Evolutionary conservation across 2,113 vertebrate genomes (phyloP), one percentile per base, ranked within the genome.

Genomic region (Bubo scandiacus): DNA sequence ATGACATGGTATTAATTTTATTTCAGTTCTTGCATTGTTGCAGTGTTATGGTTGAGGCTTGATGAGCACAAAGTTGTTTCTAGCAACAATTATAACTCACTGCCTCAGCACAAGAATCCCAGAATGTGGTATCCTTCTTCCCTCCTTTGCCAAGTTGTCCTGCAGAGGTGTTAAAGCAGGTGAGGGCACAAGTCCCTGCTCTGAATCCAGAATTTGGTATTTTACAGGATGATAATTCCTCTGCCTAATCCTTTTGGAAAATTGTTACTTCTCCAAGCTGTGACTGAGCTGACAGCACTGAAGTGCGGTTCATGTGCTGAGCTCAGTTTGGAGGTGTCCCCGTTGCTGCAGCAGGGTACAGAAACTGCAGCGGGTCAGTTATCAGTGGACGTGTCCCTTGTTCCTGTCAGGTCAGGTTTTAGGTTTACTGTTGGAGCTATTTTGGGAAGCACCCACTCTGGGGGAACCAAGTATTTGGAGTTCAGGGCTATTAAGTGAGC

Each of bases 321-420:
- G 32, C 55, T 78, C 57, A 21, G 45, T 32, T 92, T 70, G 63
- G 38, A 74, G 63, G 5, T 9, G 2, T 82, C 66, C 21, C 26
- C 1, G 0, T 43, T 75, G 86, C 61, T 30, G 38, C 42, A 73
- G 42, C 32, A 66, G 54, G 12, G 10, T 51, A 18, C 49, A 67
- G 70, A 47, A 81, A 9, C 27, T 67, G 34, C 1, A 1, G 61
- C 42, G 20, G 17, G 38, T 70, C 45, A 34, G 36, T 77, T 45
- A 4, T 38, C 16, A 23, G 10, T 34, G 32, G 45, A 63, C 0
- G 0, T 34, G 29, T 71, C n/a, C 43, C 40, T 63, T 72, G 73
- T 19, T 90, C 20, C 61, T 65, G 30, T 71, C 52, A 70, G 77
- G 47, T 40, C 34, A 89, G 29, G 6, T 55, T 79, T 91, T 86